Percentiles rank a stretch among this genome's conserved stretches.
These are phyloP conservation scores for Monomorium pharaonis DNA, from an alignment of 1,140 invertebrate genomes.

Conservation along the genomic window DNA sequence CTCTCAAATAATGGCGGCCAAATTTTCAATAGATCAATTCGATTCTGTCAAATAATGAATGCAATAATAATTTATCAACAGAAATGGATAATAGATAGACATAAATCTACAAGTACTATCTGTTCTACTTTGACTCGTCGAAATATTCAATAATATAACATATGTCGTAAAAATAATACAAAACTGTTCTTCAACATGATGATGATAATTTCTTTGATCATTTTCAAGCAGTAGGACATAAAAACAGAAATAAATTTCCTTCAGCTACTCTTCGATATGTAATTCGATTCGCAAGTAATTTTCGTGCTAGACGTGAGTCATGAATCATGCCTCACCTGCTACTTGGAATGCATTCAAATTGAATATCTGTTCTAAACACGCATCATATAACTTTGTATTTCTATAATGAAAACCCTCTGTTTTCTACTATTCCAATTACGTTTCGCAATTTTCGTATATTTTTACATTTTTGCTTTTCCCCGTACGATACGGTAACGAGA, in stretches of 20 bases:
- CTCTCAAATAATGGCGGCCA: background rate
- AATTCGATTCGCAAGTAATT: conserved; percentile 7
- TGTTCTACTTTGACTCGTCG: background rate
- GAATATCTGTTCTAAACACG: conserved; percentile 16
- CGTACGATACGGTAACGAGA: background rate
- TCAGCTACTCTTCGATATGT: background rate
- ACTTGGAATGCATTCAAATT: conserved; percentile 47
- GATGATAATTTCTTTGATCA: background rate
- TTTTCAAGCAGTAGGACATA: background rate
- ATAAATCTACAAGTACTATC: background rate
- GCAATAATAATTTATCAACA: conserved; percentile 29
- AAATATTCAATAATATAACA: background rate
- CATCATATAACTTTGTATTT: conserved; percentile 2
- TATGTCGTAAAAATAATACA: background rate
- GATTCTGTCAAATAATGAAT: background rate
- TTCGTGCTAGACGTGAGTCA: background rate
- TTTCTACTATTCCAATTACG: background rate
- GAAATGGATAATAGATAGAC: background rate
- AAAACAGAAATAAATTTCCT: background rate
- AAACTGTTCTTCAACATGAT: background rate
- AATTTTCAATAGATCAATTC: background rate
- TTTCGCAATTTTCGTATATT: background rate
- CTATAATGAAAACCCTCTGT: background rate
- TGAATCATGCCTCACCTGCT: conserved; percentile 5
- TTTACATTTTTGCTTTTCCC: background rate